A percentile compares a stretch with the other conserved stretches of the same genome.
phyloP scores from a whole-genome alignment of 1,140 invertebrate genomes.

The Battus philenor region DNA sequence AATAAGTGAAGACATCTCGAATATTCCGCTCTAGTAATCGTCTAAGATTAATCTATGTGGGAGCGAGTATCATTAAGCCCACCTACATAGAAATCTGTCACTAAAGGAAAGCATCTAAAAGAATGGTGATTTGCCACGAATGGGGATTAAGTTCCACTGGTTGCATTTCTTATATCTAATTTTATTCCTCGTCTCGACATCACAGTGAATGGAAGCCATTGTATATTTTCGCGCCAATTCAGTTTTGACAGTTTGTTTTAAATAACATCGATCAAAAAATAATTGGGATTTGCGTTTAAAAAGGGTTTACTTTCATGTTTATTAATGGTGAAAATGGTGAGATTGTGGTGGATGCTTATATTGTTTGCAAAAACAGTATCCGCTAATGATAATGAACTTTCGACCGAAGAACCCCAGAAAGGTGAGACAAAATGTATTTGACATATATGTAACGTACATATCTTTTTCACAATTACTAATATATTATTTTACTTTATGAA shows the following conservation, averaged over 20 bases:
- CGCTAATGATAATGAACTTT: conserved; percentile 57
- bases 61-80: conserved; percentile 16
- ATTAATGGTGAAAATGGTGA: conserved; percentile 56
- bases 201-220: conserved; percentile 52
- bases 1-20: conserved; percentile 16
- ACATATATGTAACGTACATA: no score
- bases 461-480: no score
- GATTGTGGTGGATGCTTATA: conserved; percentile 68
- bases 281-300: conserved; percentile 10
- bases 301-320: conserved; percentile 42
- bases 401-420: conserved; percentile 47
- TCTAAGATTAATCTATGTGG: conserved; percentile 18
- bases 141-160: conserved; percentile 66
- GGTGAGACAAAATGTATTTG: conserved; percentile 28
- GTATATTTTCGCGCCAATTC: conserved; percentile 37
- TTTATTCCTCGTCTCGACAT: conserved; percentile 57
- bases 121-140: conserved; percentile 26
- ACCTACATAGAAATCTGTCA: conserved; percentile 25
- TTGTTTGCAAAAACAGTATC: conserved; percentile 61
- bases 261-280: conserved; percentile 10
- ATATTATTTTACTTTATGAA: no score
- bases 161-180: conserved; percentile 58
- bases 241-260: conserved; percentile 41
- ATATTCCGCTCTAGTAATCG: conserved; percentile 55
- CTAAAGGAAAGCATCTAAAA: conserved; percentile 27